Conservation (phyloP, 2,113 vertebrate genomes). For the Colaptes auratus region DNA sequence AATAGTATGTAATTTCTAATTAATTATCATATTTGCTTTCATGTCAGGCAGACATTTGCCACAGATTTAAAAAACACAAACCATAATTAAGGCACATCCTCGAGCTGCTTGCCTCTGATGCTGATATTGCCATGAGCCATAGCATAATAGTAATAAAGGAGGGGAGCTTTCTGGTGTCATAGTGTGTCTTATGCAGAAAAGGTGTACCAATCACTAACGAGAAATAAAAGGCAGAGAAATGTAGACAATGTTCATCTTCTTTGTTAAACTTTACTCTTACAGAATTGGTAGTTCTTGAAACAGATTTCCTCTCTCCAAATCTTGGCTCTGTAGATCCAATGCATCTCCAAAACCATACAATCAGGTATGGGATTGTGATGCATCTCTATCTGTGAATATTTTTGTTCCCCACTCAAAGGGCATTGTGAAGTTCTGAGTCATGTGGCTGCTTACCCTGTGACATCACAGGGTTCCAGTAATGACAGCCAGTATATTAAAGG, state of each 20-base stretch:
- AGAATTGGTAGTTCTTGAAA: not conserved
- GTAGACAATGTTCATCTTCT: not conserved
- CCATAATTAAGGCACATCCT: not conserved
- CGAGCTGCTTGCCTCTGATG: not conserved
- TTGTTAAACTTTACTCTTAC: too few relatives aligned
- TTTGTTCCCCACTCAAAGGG: not conserved
- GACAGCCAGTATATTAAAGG: not conserved
- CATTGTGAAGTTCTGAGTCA: not conserved
- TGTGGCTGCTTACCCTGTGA: not conserved
- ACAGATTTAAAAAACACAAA: not conserved
- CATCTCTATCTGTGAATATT: not conserved
- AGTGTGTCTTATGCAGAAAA: not conserved
- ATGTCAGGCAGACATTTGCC: not conserved
- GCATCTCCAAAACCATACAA: not conserved
- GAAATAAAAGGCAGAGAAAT: not conserved
- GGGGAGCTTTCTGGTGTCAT: not conserved
- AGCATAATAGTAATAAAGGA: not conserved
- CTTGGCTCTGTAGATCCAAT: not conserved
- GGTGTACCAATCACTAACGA: not conserved
- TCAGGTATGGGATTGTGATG: not conserved
- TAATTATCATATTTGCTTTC: not conserved
- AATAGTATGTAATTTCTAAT: not conserved
- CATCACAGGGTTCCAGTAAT: fast-evolving
- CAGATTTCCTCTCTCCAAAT: not conserved
- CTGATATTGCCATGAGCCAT: not conserved